Percentiles rank a stretch among this genome's conserved stretches.
Evolutionary conservation across 2,888 invertebrate genomes (phyloP).

Genomic region (Pseudeuparius sepicola): DNA sequence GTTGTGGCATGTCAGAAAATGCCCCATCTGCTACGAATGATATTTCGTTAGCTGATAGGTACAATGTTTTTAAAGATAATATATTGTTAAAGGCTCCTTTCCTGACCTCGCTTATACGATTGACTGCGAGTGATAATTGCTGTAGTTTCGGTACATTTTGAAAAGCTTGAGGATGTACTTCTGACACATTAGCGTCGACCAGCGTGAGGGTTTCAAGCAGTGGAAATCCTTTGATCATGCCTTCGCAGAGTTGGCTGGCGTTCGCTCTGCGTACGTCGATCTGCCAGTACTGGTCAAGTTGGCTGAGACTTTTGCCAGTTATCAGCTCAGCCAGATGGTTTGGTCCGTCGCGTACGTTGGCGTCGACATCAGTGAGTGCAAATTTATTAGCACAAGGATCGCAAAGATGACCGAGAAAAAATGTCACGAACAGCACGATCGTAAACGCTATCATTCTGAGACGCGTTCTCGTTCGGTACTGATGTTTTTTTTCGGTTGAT

Average conservation of each 20-base stretch:
- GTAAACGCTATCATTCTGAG: background rate
- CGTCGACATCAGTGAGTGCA: constrained; percentile 24
- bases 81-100: constrained; percentile 24
- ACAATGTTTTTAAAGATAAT: constrained; percentile 21
- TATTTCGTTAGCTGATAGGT: constrained; percentile 28
- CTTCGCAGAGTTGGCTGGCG: constrained; percentile 27
- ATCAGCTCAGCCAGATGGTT: constrained; percentile 11
- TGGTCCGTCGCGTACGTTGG: constrained; percentile 16
- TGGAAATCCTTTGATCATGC: constrained; percentile 28
- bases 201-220: constrained; percentile 23
- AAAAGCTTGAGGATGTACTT: constrained; percentile 26
- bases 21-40: constrained; percentile 24
- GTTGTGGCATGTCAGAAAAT: constrained; percentile 23
- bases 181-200: constrained; percentile 26
- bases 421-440: background rate
- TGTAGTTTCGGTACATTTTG: constrained; percentile 25
- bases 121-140: constrained; percentile 27
- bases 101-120: constrained; percentile 24
- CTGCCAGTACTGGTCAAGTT: constrained; percentile 20
- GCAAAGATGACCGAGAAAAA: constrained; percentile 8
- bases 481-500: no score
- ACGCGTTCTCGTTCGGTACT: no score
- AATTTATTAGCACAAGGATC: constrained; percentile 22
- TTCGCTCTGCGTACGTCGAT: constrained; percentile 27
- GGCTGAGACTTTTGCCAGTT: constrained; percentile 19